Conservation (phyloP, 2,113 vertebrate species). For the Perca flavescens region DNA sequence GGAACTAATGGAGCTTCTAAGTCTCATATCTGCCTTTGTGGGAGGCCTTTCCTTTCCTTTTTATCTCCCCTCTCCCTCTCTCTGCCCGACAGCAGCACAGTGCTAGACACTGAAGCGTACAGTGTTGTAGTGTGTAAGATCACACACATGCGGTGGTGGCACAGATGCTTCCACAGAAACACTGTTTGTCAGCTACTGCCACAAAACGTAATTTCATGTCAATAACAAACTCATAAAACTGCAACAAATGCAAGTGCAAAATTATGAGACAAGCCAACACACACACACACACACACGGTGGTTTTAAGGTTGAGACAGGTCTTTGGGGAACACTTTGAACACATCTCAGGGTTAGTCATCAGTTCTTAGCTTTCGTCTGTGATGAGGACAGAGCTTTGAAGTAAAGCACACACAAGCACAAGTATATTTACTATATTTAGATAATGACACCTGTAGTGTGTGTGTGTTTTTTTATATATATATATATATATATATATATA, state of each 20-base stretch:
- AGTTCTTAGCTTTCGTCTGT: slow-evolving; percentile 51
- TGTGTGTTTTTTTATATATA: no score
- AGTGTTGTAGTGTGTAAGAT: slow-evolving; percentile 47
- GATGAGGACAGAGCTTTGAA: slow-evolving; percentile 55
- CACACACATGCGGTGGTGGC: slow-evolving; percentile 50
- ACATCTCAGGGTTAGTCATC: slow-evolving; percentile 47
- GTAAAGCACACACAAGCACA: slow-evolving; percentile 14
- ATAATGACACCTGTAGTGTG: neutral
- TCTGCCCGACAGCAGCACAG: slow-evolving; percentile 38
- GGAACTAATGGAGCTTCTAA: slow-evolving; percentile 74
- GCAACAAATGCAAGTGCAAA: neutral
- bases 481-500: no score
- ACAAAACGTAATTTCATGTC: slow-evolving; percentile 19
- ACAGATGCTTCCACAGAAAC: slow-evolving; percentile 20
- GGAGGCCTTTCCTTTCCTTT: slow-evolving; percentile 73
- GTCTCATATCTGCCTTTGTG: slow-evolving; percentile 71
- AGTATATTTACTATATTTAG: neutral
- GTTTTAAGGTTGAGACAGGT: slow-evolving; percentile 42
- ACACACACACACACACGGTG: slow-evolving; percentile 26
- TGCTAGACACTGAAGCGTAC: slow-evolving; percentile 49
- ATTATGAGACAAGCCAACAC: slow-evolving; percentile 6
- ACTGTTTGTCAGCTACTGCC: slow-evolving; percentile 14
- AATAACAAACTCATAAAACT: slow-evolving; percentile 26
- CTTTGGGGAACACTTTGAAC: slow-evolving; percentile 46
- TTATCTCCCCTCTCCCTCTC: slow-evolving; percentile 51